Evolutionary conservation across 2,113 vertebrate species (phyloP).

Genomic region (Silurus glanis): DNA sequence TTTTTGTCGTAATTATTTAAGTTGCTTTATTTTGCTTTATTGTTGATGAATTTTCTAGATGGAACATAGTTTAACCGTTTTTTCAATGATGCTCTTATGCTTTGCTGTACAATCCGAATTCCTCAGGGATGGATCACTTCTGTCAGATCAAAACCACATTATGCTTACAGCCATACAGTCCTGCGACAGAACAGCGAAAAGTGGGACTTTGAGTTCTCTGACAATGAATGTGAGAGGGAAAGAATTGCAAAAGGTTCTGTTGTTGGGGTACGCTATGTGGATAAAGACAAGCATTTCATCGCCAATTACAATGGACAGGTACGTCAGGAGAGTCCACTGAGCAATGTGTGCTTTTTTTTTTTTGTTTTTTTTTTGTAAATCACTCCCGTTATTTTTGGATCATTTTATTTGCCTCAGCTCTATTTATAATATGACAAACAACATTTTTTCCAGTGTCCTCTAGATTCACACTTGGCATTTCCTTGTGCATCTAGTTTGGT

Average conservation of each 20-base stretch:
- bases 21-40: background rate
- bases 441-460: background rate
- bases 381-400: background rate
- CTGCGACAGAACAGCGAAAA: conserved; percentile 11
- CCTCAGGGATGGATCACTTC: conserved; percentile 48
- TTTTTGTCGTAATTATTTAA: background rate
- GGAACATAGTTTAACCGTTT: background rate
- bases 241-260: conserved; percentile 18
- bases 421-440: background rate
- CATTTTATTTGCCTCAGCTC: background rate
- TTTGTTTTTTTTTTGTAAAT: background rate
- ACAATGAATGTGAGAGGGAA: conserved; percentile 65
- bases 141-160: conserved; percentile 62
- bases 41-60: background rate
- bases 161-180: conserved; percentile 61
- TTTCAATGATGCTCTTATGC: conserved; percentile 16
- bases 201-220: conserved; percentile 59
- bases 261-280: background rate
- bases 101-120: conserved; percentile 55
- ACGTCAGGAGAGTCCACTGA: background rate
- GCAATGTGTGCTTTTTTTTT: no score
- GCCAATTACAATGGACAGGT: conserved; percentile 42
- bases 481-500: background rate
- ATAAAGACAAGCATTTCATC: conserved; percentile 7
- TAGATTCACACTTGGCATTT: background rate